Evolutionary conservation across 2,797 vertebrate genomes (phyloP).

Genomic region (Phrynocephalus guinanensis): DNA sequence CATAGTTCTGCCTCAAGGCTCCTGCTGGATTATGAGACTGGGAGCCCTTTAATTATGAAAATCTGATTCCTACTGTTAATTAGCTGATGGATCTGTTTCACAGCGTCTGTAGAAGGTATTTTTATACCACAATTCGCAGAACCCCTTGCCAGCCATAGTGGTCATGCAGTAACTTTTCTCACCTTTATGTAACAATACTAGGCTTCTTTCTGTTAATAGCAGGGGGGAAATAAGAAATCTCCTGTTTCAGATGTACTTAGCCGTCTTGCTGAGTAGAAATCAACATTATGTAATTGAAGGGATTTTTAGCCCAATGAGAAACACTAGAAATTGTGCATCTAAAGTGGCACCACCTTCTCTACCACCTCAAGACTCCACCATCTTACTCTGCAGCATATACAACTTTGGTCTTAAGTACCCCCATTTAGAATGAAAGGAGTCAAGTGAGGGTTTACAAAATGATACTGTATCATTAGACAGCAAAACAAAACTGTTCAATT

Average conservation of each 20-base stretch:
- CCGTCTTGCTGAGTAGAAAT: not conserved
- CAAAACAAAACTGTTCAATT: constrained; percentile 29
- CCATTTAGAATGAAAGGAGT: not conserved
- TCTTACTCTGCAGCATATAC: not conserved
- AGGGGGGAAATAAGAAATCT: not conserved
- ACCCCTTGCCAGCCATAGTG: not conserved
- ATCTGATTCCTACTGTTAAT: too few relatives aligned
- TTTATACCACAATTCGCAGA: not conserved
- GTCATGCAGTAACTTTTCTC: not conserved
- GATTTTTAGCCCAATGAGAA: not conserved
- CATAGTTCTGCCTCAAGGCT: too few relatives aligned
- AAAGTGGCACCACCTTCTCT: not conserved
- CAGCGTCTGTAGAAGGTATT: not conserved
- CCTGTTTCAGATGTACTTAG: not conserved
- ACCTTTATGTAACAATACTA: too few relatives aligned
- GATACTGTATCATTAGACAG: not conserved
- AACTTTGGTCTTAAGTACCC: not conserved
- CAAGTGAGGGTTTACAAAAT: not conserved
- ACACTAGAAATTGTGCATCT: not conserved
- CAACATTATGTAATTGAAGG: not conserved
- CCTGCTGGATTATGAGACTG: too few relatives aligned
- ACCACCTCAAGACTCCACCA: not conserved
- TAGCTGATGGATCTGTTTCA: not conserved
- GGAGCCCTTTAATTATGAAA: too few relatives aligned
- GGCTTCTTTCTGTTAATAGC: not conserved